phyloP scores from a whole-genome alignment of 2,888 invertebrate species.

The Asteroscopus sphinx region DNA sequence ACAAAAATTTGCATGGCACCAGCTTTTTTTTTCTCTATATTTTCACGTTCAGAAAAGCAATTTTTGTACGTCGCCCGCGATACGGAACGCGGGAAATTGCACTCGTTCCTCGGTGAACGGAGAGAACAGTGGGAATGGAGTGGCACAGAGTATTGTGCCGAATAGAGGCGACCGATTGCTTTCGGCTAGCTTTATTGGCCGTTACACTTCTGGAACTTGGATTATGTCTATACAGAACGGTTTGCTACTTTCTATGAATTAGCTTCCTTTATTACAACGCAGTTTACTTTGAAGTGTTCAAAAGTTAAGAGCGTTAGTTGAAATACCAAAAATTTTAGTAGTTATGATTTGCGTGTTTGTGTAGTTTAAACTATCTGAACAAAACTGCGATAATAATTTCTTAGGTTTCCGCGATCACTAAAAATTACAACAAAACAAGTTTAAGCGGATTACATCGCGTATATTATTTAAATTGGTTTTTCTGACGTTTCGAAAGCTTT shows the following conservation, averaged over 20 bases:
- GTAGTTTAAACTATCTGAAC: background rate
- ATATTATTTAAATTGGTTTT: too few species aligned
- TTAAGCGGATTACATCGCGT: too few species aligned
- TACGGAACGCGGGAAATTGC: slow-evolving; percentile 88
- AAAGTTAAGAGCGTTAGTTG: slow-evolving; percentile 10
- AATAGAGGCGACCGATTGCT: slow-evolving; percentile 79
- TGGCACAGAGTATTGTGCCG: slow-evolving; percentile 78
- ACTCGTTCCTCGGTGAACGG: slow-evolving; percentile 78
- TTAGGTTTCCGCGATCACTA: too few species aligned
- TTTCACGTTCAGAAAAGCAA: slow-evolving; percentile 88
- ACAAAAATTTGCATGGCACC: slow-evolving; percentile 88
- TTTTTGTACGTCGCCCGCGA: slow-evolving; percentile 87
- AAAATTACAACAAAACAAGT: too few species aligned
- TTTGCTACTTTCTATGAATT: slow-evolving; percentile 48
- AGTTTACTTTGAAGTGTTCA: slow-evolving; percentile 22
- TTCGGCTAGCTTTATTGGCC: slow-evolving; percentile 77
- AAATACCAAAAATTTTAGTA: slow-evolving; percentile 1
- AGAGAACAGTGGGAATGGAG: slow-evolving; percentile 82
- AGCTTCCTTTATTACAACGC: slow-evolving; percentile 24
- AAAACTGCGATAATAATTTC: too few species aligned
- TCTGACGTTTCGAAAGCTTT: too few species aligned
- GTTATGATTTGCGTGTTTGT: background rate
- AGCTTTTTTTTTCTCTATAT: slow-evolving; percentile 82
- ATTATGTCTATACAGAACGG: slow-evolving; percentile 52
- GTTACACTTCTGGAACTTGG: slow-evolving; percentile 70